Evolutionary conservation across 2,888 invertebrate species (phyloP), one percentile per base, ranked within the genome.

Genomic region (Amiota communis): DNA sequence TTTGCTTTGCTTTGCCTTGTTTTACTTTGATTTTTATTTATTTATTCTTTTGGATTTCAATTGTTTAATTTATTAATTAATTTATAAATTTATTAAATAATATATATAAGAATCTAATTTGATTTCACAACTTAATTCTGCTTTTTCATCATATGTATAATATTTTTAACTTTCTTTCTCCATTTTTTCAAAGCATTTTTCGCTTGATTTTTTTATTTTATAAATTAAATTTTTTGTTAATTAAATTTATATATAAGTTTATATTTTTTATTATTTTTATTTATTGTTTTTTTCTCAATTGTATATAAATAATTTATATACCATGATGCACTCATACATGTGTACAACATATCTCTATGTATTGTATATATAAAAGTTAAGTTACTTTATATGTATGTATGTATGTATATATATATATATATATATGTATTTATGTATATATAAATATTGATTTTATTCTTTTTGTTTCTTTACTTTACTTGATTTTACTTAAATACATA

Each of bases 321-420:
- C 69, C n/a, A 71, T 36, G 36, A 36, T 36, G 80, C 80, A 78
- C 78, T 80, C 75, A 75, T 77, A 74, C 76, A 61, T 71, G 69
- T 64, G 74, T 78, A 74, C 73, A 36, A 74, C 1, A 23, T 64
- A 67, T 76, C 76, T 73, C 57, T 72, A 57, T 67, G 17, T 20
- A 20, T 46, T 64, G 48, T 47, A 47, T 53, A 47, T 51, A 71
- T 71, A 63, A 71, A 63, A 63, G 61, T 70, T 65, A 57, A 59
- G n/a, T 65, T 71, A 72, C 61, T 63, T 72, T 69, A 65, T 75
- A 77, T 72, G 78, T 80, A 75, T 80, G 77, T 78, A 79, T 75
- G 73, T 79, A 72, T 77, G 75, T 78, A 76, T 74, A 77, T 70
- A 72, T 76, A n/a, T 77, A 74, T 73, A 76, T 76, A 59, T 73